phyloP scores from a whole-genome alignment of 2,797 vertebrate genomes.

The Manis javanica region DNA sequence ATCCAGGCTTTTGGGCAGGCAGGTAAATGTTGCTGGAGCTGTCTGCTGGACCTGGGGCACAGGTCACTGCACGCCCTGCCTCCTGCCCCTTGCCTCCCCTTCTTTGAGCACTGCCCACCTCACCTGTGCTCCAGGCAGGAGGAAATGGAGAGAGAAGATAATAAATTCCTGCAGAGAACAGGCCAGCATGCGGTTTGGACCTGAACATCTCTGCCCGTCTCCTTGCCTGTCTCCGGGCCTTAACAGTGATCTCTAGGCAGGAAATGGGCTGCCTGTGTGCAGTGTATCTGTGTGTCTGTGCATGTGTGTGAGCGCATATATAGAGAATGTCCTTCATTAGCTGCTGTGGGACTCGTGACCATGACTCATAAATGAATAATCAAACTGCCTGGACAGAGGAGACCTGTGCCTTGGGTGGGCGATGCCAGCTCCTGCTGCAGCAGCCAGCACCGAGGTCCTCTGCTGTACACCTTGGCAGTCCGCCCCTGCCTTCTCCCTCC shows the following conservation, averaged over 20 bases:
- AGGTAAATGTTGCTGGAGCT: neutral
- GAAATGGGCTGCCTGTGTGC: neutral
- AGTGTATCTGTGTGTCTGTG: neutral
- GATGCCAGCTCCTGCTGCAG: neutral
- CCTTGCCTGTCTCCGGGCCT: neutral
- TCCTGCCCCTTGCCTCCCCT: neutral
- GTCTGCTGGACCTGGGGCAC: neutral
- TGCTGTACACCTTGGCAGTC: neutral
- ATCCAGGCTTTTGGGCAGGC: neutral
- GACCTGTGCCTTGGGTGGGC: slow-evolving; percentile 51
- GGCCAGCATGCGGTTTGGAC: neutral
- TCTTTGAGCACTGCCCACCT: neutral
- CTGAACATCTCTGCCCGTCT: neutral
- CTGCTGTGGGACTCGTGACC: slow-evolving; percentile 35
- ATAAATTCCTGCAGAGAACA: neutral
- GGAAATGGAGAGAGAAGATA: neutral
- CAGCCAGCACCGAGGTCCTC: neutral
- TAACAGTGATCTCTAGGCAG: neutral
- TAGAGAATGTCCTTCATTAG: slow-evolving; percentile 8
- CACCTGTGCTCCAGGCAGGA: neutral
- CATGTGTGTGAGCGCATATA: neutral
- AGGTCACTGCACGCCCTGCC: neutral
- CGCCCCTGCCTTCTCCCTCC: slow-evolving; percentile 37
- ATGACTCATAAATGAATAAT: slow-evolving; percentile 27
- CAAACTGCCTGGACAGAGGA: slow-evolving; percentile 36